Conservation (phyloP, 2,113 vertebrate genomes). For the rabbit (Oryctolagus cuniculus) region mOryCun1.1 NC_091439.1:59488501-59489000, state of each 20-base stretch:
- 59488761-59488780: neutral
- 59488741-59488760: neutral
- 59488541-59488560: neutral
- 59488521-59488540: neutral
- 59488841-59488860: conserved; percentile 22
- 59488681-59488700: neutral
- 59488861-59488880: conserved; percentile 13
- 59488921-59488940: neutral
- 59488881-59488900: neutral
- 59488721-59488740: neutral
- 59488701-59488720: neutral
- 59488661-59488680: neutral
- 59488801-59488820: neutral
- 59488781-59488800: neutral
- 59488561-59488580: neutral
- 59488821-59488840: neutral
- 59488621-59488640: neutral
- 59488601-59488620: neutral
- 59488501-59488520: neutral
- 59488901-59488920: conserved; percentile 26
- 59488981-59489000: conserved; percentile 17
- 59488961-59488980: neutral
- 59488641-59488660: neutral
- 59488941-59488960: conserved; percentile 2
- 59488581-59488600: neutral